phyloP scores from a whole-genome alignment of 2,113 vertebrate genomes.

The Dicrurus megarhynchus region DNA sequence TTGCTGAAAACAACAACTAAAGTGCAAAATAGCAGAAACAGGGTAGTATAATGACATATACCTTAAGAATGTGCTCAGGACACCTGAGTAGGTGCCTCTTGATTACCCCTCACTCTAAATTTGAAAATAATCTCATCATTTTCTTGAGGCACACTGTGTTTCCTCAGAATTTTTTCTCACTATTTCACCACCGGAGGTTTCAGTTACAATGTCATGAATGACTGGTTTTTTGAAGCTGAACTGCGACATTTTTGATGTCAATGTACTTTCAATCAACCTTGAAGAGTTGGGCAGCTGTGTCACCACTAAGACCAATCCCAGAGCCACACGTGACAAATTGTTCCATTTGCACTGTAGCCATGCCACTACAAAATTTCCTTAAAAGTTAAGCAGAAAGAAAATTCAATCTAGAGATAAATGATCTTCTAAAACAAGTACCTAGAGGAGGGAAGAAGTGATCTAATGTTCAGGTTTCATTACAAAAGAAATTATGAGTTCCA shows the following conservation, averaged over 20 bases:
- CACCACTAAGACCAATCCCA: neutral
- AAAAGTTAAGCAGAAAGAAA: neutral
- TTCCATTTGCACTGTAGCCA: neutral
- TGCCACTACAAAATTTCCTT: neutral
- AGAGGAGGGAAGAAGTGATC: neutral
- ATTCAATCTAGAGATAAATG: neutral
- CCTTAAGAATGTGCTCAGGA: neutral
- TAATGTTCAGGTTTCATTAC: neutral
- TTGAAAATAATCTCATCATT: neutral
- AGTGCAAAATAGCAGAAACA: neutral
- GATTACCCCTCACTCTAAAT: neutral
- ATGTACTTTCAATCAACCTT: neutral
- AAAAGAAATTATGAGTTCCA: neutral
- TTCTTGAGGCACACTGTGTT: neutral
- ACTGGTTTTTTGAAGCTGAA: conserved; percentile 4
- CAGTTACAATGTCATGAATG: neutral
- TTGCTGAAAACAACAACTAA: neutral
- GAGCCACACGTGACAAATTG: neutral
- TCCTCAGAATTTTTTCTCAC: neutral
- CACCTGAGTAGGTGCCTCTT: neutral
- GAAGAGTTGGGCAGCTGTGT: neutral
- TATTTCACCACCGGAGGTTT: neutral
- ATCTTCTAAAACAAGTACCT: neutral
- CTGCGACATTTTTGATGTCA: neutral
- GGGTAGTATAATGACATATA: neutral